Percentiles rank a stretch among this genome's conserved stretches.
These are phyloP conservation scores for Lepidurus arcticus DNA, from an alignment of 1,140 invertebrate genomes.

Conservation along the genomic window DNA sequence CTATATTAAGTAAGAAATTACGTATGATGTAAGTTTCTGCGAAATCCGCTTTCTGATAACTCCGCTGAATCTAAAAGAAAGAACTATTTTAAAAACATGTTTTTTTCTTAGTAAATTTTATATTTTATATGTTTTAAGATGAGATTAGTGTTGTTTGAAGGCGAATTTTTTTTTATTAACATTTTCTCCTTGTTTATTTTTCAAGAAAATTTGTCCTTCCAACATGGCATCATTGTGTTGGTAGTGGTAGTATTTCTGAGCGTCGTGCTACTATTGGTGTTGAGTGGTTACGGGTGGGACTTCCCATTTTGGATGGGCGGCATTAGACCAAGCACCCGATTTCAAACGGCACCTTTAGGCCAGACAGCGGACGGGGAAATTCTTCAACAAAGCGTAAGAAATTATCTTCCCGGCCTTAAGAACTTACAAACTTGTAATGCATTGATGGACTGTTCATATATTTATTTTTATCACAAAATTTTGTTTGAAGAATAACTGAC, in stretches of 20 bases:
- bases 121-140: too few relatives aligned
- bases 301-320: conserved; percentile 1
- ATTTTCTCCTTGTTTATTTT: neutral
- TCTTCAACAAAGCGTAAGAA: neutral
- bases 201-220: neutral
- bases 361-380: neutral
- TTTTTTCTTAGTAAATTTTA: neutral
- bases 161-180: neutral
- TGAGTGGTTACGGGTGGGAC: neutral
- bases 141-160: too few relatives aligned
- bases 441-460: too few relatives aligned
- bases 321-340: neutral
- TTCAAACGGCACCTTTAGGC: neutral
- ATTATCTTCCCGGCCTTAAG: neutral
- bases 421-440: neutral
- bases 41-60: neutral
- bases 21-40: neutral
- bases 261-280: neutral
- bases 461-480: too few relatives aligned
- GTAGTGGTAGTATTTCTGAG: neutral
- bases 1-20: conserved; percentile 8
- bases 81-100: neutral
- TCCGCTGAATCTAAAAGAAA: too few relatives aligned
- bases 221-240: neutral
- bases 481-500: too few relatives aligned